Conservation (phyloP, 1,140 invertebrate species). For the Heterodera schachtii region DNA sequence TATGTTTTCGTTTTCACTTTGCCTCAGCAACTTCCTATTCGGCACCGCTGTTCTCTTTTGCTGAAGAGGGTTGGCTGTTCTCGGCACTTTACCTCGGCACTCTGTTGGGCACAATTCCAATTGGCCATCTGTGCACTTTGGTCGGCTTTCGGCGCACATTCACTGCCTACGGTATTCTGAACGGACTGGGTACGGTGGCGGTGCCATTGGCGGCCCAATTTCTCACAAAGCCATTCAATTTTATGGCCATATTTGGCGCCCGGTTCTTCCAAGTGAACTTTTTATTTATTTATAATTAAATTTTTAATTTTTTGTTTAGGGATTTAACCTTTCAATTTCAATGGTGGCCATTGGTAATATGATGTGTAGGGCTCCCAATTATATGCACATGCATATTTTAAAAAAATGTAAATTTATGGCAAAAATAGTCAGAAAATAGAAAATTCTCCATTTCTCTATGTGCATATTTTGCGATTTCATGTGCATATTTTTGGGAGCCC, state of each 20-base stretch:
- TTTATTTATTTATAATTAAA: background rate
- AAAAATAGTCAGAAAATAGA: too few species aligned
- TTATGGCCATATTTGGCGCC: background rate
- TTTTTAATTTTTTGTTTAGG: background rate
- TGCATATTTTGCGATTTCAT: too few species aligned
- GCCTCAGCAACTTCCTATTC: background rate
- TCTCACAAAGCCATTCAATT: background rate
- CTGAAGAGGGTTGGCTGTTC: slow-evolving; percentile 7
- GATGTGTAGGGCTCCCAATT: background rate
- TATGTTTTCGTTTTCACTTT: background rate
- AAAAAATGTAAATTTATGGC: too few species aligned
- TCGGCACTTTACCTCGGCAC: slow-evolving; percentile 6
- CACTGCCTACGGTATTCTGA: background rate
- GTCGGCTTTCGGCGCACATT: background rate
- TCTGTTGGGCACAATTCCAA: background rate
- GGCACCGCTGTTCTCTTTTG: background rate
- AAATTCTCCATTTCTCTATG: too few species aligned
- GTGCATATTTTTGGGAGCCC: too few species aligned
- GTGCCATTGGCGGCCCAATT: background rate
- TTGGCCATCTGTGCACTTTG: background rate
- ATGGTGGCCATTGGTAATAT: background rate
- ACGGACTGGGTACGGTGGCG: background rate
- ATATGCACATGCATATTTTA: too few species aligned
- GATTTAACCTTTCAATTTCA: background rate
- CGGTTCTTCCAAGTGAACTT: background rate